Evolutionary conservation across 2,113 vertebrate genomes (phyloP).

Genomic region (Symphodus melops): DNA sequence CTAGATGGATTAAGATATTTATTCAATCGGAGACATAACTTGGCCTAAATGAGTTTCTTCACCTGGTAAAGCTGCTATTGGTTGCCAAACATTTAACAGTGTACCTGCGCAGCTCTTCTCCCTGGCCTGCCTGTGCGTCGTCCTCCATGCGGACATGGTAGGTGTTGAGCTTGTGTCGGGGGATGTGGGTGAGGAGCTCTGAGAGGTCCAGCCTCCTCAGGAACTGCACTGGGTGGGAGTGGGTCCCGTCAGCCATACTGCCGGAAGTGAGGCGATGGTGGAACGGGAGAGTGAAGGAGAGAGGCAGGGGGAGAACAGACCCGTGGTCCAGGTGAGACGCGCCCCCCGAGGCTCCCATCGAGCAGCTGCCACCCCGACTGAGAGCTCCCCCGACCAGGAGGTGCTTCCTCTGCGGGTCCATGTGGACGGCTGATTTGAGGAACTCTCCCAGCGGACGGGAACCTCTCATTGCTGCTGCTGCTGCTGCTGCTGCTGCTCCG

Average conservation of each 20-base stretch:
- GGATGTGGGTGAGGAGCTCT: constrained; percentile 94
- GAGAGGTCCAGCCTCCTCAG: constrained; percentile 95
- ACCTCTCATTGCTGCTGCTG: constrained; percentile 84
- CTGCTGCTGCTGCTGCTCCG: constrained; percentile 40
- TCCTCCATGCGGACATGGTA: constrained; percentile 99
- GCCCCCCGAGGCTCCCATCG: constrained; percentile 66
- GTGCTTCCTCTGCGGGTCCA: constrained; percentile 92
- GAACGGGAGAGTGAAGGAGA: constrained; percentile 80
- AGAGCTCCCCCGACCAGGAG: constrained; percentile 82
- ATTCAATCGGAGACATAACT: too few relatives aligned
- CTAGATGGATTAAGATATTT: too few relatives aligned
- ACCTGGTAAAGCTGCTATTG: too few relatives aligned
- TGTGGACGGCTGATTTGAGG: constrained; percentile 93
- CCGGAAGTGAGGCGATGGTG: constrained; percentile 86
- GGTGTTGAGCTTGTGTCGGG: constrained; percentile 97
- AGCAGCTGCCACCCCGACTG: constrained; percentile 77
- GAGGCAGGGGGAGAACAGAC: constrained; percentile 72
- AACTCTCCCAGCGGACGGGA: constrained; percentile 96
- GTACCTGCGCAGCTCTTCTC: constrained; percentile 92
- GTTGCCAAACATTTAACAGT: neutral
- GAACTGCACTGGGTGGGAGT: constrained; percentile 90
- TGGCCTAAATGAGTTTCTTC: too few relatives aligned
- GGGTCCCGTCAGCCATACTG: constrained; percentile 62
- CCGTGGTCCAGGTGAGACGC: constrained; percentile 86
- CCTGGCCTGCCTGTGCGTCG: constrained; percentile 96